Evolutionary conservation across 2,888 invertebrate genomes (phyloP), one percentile per base, ranked within the genome.

Genomic region (Ectemnius lituratus): DNA sequence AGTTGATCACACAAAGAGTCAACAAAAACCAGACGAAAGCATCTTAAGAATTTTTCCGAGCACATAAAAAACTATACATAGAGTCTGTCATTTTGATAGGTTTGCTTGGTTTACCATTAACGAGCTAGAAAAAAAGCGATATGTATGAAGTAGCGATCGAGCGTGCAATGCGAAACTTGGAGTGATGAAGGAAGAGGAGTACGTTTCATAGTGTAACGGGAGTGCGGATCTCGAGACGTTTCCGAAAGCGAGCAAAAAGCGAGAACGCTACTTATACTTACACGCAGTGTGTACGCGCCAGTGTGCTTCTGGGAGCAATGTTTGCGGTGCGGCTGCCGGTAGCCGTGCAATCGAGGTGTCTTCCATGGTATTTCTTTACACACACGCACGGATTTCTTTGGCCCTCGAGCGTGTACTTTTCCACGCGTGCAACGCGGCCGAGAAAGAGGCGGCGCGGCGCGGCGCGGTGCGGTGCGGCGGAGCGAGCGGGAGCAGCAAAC

Each of bases 291-390:
- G 67, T 49, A 65, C 56, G 49, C 64, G 73, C 64, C 71, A 66
- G 62, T 71, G 23, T 23, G 23, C 23, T 23, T 23, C 74, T 63
- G 62, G 79, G 74, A 71, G 66, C 72, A 60, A 68, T 89, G 85
- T 90, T 90, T 89, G 85, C 85, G 78, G 74, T 88, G 89, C 88
- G 88, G 85, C 88, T 87, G 79, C 86, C 89, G 86, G 89, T 90
- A 89, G 89, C 89, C 84, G 82, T 81, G 81, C 86, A 82, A 86
- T 85, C 84, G 85, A 88, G 89, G 89, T 90, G 89, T 90, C 89
- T 89, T 88, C 85, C 82, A 86, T 81, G 84, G 87, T 86, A 86
- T 89, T 88, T 89, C 89, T 90, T 90, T 88, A 79, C 89, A 87
- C 37, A 37, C 88, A 89, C 85, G 81, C 84, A 84, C 80, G 74